Conservation (phyloP, 2,888 invertebrate species). For the Eustalomyia histrio region DNA sequence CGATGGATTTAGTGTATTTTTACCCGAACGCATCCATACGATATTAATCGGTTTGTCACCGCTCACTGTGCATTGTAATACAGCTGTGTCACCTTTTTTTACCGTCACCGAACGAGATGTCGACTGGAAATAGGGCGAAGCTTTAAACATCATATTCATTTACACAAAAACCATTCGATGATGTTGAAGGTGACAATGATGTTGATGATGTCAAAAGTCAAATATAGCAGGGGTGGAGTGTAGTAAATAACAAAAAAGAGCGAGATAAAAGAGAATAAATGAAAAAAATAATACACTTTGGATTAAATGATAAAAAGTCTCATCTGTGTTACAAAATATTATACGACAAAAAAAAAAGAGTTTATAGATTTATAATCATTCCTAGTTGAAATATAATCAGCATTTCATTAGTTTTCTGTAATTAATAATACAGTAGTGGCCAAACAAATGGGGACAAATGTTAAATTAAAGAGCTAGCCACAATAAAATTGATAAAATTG, state of each 20-base stretch:
- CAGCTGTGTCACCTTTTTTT: slow-evolving; percentile 86
- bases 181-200: slow-evolving; percentile 16
- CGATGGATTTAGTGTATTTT: slow-evolving; percentile 85
- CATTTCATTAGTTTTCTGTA: slow-evolving; percentile 54
- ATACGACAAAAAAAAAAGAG: slow-evolving; percentile 2
- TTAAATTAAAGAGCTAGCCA: no score
- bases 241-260: background rate
- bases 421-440: slow-evolving; percentile 40
- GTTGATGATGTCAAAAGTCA: slow-evolving; percentile 54
- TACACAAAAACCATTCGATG: slow-evolving; percentile 27
- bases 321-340: background rate
- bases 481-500: no score
- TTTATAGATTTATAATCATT: slow-evolving; percentile 12
- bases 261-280: background rate
- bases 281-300: slow-evolving; percentile 1
- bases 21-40: slow-evolving; percentile 86
- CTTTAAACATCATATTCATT: slow-evolving; percentile 76
- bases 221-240: background rate
- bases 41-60: slow-evolving; percentile 90
- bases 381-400: slow-evolving; percentile 52
- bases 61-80: slow-evolving; percentile 87
- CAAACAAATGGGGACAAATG: background rate
- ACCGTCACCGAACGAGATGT: slow-evolving; percentile 85
- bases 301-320: background rate
- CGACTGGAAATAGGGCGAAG: slow-evolving; percentile 86